Percentiles rank a stretch among this genome's conserved stretches.
Conservation (phyloP, 2,113 vertebrate species). For the Tretioscincus oriximinensis region DNA sequence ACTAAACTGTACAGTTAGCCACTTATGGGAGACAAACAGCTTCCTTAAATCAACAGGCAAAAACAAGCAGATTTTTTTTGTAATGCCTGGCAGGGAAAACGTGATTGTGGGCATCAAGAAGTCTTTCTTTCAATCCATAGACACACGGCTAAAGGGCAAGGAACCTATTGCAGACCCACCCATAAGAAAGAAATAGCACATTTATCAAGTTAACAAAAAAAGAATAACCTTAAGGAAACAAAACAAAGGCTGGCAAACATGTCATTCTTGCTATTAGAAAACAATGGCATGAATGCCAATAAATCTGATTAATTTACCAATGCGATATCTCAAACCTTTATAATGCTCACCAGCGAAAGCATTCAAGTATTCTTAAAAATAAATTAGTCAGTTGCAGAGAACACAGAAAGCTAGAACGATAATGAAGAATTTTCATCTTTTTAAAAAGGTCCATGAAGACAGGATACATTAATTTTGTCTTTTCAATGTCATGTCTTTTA, state of each 20-base stretch:
- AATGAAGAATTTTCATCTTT: background rate
- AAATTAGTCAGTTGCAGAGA: background rate
- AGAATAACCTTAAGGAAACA: background rate
- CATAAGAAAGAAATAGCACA: background rate
- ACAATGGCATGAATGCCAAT: background rate
- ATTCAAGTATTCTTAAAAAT: constrained; percentile 2
- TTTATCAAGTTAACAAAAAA: background rate
- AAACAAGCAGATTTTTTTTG: background rate
- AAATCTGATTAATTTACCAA: background rate
- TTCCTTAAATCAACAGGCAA: background rate
- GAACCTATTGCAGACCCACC: background rate
- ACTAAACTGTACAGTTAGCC: background rate
- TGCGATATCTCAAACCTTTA: background rate
- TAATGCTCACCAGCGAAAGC: background rate
- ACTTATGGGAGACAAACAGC: background rate
- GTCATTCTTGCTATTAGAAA: background rate
- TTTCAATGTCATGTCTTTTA: too few relatives aligned
- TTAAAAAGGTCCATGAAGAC: background rate
- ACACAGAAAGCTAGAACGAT: background rate
- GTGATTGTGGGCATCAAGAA: background rate
- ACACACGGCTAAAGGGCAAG: background rate
- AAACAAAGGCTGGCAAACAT: background rate
- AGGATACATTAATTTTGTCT: background rate
- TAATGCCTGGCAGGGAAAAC: background rate
- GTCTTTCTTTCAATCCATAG: background rate